phyloP scores from a whole-genome alignment of 2,113 vertebrate genomes.

The Bostrychus sinensis region DNA sequence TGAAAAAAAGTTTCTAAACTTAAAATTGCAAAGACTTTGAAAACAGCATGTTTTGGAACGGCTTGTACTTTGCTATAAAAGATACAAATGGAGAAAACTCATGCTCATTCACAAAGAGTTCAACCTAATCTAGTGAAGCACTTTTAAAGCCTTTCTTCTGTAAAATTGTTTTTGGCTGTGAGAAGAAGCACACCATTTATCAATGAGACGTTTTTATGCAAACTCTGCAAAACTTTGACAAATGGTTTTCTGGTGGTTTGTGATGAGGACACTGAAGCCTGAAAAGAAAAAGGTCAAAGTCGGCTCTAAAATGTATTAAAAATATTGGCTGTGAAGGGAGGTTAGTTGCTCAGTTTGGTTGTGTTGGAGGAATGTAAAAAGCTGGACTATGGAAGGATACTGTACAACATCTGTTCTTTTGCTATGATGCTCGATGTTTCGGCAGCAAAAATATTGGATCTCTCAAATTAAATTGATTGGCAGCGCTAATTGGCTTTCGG shows the following conservation, averaged over 20 bases:
- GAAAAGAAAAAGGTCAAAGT: background rate
- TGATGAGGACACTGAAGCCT: background rate
- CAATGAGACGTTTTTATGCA: background rate
- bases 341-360: background rate
- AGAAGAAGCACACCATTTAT: background rate
- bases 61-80: background rate
- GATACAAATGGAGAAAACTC: too few species aligned
- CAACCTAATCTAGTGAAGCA: background rate
- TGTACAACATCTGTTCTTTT: too few species aligned
- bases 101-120: background rate
- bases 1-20: too few species aligned
- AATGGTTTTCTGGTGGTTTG: background rate
- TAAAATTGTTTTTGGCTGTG: background rate
- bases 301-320: too few species aligned
- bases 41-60: too few species aligned
- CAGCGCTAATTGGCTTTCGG: too few species aligned
- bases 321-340: background rate
- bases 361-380: too few species aligned
- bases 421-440: too few species aligned
- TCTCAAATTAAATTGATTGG: too few species aligned
- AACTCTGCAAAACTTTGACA: slow-evolving; percentile 2
- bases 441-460: too few species aligned
- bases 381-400: too few species aligned
- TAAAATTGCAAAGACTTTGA: too few species aligned
- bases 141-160: background rate